Base-by-base conservation (phyloP, 2,888 invertebrate species). In the Omphaloscelis lunosa region DNA sequence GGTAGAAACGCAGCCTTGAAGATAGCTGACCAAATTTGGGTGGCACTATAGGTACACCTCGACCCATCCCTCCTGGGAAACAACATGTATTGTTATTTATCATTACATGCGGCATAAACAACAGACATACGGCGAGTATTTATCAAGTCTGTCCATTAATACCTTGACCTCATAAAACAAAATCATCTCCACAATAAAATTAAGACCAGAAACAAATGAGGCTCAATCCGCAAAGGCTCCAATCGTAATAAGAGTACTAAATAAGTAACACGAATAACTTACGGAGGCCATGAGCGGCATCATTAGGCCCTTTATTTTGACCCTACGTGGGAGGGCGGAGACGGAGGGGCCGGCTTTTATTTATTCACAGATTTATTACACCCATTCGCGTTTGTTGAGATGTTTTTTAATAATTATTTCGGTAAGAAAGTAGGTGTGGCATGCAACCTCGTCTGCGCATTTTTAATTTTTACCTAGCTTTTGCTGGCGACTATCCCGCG, bases 281-380 rank as follows among this genome's bases (percentile, higher is more conserved):
- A 88, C 80, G 84, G 82, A 83, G 83, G 72, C 84, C 80, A 80
- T 83, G 83, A 85, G 84, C 79, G 86, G 84, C 76, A 89, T 93
- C 91, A 93, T 92, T 91, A 93, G 88, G 90, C 85, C 89, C 89
- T 90, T 91, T 90, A 90, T 90, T 90, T 90, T 83, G 88, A 82
- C 89, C 86, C 91, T 77, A 88, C 92, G 92, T 92, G 90, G 92
- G 92, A 89, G 92, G 91, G 88, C 88, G 84, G 74, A 92, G 90
- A 92, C 90, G 90, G 91, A 93, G 89, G 90, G 78, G 61, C 71
- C 79, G 75, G 81, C 82, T 89, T 89, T 90, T 90, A 91, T 91
- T 92, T 90, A 92, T 92, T 92, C 89, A 91, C 90, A 91, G 89
- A 90, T 90, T 91, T 90, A 90, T 90, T 86, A 85, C 82, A 81